These are phyloP conservation scores for Trididemnum miniatum DNA, from an alignment of 23 tunicate species.

Conservation along the genomic window DNA sequence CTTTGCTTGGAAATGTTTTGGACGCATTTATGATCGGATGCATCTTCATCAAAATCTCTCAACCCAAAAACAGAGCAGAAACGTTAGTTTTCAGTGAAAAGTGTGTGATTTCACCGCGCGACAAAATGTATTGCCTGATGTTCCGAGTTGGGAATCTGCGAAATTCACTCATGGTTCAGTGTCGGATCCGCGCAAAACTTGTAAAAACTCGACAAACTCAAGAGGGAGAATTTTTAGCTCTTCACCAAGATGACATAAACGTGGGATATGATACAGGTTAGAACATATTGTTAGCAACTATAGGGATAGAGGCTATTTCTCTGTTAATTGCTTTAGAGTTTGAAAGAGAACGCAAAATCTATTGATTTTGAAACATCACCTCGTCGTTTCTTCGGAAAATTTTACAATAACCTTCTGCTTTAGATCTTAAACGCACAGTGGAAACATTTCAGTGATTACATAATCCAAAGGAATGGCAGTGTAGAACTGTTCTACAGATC, in stretches of 20 bases:
- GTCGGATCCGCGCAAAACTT: constrained; percentile 89
- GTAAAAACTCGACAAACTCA: constrained; percentile 78
- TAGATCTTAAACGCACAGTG: too few relatives aligned
- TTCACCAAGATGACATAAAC: constrained; percentile 95
- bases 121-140: constrained; percentile 90
- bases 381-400: too few relatives aligned
- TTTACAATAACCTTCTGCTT: too few relatives aligned
- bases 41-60: constrained; percentile 92
- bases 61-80: constrained; percentile 95
- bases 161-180: constrained; percentile 91
- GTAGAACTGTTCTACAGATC: too few relatives aligned
- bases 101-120: constrained; percentile 82
- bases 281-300: too few relatives aligned
- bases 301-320: too few relatives aligned
- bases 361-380: too few relatives aligned
- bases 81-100: constrained; percentile 93
- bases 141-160: constrained; percentile 92
- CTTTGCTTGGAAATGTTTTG: constrained; percentile 89
- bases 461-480: too few relatives aligned
- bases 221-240: constrained; percentile 89
- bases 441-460: too few relatives aligned
- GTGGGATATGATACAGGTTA: constrained; percentile 97
- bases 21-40: constrained; percentile 99
- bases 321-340: too few relatives aligned
- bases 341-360: too few relatives aligned